These are phyloP conservation scores for Drosophila nigromelanica DNA, from an alignment of 1,140 invertebrate species.

Conservation along the genomic window DNA sequence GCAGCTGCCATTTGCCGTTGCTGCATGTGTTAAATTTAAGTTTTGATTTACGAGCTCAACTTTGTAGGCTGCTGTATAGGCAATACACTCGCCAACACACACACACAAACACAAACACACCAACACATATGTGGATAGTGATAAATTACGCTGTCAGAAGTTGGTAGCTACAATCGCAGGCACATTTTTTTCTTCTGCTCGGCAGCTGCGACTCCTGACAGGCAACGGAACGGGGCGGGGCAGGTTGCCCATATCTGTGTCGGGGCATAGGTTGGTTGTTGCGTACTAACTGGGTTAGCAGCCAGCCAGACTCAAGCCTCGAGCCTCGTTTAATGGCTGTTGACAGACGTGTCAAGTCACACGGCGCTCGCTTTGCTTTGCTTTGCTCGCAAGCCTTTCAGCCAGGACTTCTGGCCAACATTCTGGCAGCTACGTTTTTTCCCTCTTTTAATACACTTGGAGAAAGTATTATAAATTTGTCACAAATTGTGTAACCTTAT, in stretches of 20 bases:
- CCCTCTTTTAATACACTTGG: too few species aligned
- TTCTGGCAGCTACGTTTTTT: neutral
- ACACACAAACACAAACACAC: slow-evolving; percentile 7
- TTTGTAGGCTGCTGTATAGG: slow-evolving; percentile 76
- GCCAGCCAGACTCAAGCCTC: slow-evolving; percentile 45
- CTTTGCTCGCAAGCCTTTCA: slow-evolving; percentile 34
- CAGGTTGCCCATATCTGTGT: slow-evolving; percentile 57
- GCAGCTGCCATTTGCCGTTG: slow-evolving; percentile 66
- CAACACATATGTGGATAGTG: slow-evolving; percentile 65
- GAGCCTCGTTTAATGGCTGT: slow-evolving; percentile 77
- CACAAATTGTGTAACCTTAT: too few species aligned
- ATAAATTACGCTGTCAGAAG: slow-evolving; percentile 82
- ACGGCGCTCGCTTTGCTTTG: slow-evolving; percentile 31
- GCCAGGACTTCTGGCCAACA: slow-evolving; percentile 2
- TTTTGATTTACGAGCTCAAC: slow-evolving; percentile 82
- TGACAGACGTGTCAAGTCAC: slow-evolving; percentile 78
- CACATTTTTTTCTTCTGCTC: slow-evolving; percentile 24
- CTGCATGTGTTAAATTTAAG: slow-evolving; percentile 82
- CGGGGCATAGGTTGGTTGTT: slow-evolving; percentile 62
- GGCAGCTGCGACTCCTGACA: slow-evolving; percentile 50
- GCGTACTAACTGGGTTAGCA: slow-evolving; percentile 42
- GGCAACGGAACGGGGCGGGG: neutral
- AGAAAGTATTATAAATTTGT: too few species aligned
- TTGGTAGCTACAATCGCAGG: slow-evolving; percentile 76
- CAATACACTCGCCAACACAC: slow-evolving; percentile 52